Evolutionary conservation across 2,797 vertebrate species (phyloP), one percentile per base, ranked within the genome.

Genomic region (Novumbra hubbsi): DNA sequence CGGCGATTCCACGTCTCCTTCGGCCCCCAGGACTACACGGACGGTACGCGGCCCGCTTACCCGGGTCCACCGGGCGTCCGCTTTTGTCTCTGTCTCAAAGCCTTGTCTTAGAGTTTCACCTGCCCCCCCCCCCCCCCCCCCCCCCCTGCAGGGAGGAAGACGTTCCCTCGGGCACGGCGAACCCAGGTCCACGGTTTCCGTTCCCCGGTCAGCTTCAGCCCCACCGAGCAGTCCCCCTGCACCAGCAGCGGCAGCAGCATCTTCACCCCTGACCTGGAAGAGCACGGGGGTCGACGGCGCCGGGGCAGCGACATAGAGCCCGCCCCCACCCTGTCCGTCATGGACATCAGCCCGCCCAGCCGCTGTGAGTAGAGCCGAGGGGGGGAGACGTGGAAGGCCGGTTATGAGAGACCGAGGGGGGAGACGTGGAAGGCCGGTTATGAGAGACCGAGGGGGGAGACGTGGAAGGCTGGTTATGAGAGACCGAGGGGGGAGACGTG

Each of bases 301-400:
- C 88, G 96, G 38, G 96, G 97, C 65, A 99, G 97, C 30, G 98
- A 99, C 89, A 98, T 99, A 19, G 98, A 99, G 76, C 92, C 96
- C 0, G 71, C 84, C 0, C 91, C 92, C 0, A 96, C 95, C 49
- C 79, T 99, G 79, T 96, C 96, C 0, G 96, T 99, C 73, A 98
- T 98, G 96, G 98, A 99, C 88, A 97, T 99, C 89, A 99, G 97
- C 80, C 98, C 97, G 0, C 97, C 98, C 71, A 98, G 97, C 84
- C 97, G 98, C 87, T 99, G 98, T 99, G 87, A 96, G 96, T 92
- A 5, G 9, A 4, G 7, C 52, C 41, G 7, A 55, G 17, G 12
- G 8, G 32, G 8, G 32, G 16, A 66, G 24, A 32, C 1, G 55
- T 8, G 8, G 8, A 24, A 57, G 55, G 55, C 17, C 24, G 21